Percentiles rank a stretch among this genome's conserved stretches.
phyloP scores from a whole-genome alignment of 1,140 invertebrate species.

The Drosophila repleta region DNA sequence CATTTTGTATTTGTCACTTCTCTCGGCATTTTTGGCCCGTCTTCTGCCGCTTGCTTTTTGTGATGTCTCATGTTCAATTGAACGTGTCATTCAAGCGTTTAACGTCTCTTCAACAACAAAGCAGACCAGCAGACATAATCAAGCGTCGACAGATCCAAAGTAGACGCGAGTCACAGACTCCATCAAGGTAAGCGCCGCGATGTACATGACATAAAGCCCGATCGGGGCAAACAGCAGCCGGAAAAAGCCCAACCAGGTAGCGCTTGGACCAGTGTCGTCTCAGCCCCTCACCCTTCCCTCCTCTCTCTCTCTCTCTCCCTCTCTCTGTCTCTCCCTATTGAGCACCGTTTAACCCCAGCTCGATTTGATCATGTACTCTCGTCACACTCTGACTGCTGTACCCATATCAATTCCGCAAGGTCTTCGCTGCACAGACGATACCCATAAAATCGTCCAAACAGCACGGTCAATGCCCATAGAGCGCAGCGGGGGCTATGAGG shows the following conservation, averaged over 20 bases:
- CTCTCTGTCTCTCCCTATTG: background rate
- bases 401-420: conserved; percentile 44
- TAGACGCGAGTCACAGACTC: conserved; percentile 6
- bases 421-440: conserved; percentile 16
- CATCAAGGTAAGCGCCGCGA: conserved; percentile 28
- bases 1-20: conserved; percentile 18
- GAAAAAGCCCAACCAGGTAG: conserved; percentile 28
- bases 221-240: conserved; percentile 7
- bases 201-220: conserved; percentile 30
- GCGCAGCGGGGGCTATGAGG: background rate
- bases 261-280: conserved; percentile 9
- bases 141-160: conserved; percentile 2
- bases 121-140: conserved; percentile 37
- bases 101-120: conserved; percentile 35
- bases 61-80: conserved; percentile 70
- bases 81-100: conserved; percentile 78
- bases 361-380: conserved; percentile 13
- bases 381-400: conserved; percentile 3
- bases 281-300: background rate
- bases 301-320: background rate
- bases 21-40: conserved; percentile 30
- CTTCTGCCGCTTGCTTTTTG: background rate
- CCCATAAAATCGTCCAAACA: background rate
- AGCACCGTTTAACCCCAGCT: conserved; percentile 12
- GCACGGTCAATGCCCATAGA: background rate